These are phyloP conservation scores for Chascanopsetta lugubris DNA, from an alignment of 2,113 vertebrate genomes.

Conservation along the genomic window DNA sequence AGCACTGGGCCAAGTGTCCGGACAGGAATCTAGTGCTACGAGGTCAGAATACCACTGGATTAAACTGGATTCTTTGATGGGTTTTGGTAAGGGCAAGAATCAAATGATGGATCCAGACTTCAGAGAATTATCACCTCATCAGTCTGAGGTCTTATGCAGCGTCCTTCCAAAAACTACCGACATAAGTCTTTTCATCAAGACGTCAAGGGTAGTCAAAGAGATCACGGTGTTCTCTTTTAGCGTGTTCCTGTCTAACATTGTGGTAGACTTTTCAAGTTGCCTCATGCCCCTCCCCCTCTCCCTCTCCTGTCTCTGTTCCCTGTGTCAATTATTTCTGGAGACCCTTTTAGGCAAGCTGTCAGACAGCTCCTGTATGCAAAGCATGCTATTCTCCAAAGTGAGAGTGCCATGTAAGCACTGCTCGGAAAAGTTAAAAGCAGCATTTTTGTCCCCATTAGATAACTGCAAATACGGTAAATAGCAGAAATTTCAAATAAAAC, in stretches of 20 bases:
- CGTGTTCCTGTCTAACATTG: constrained; percentile 54
- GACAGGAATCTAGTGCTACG: background rate
- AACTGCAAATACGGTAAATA: constrained; percentile 42
- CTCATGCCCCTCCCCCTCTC: background rate
- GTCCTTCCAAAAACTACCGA: constrained; percentile 46
- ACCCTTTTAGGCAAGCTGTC: constrained; percentile 42
- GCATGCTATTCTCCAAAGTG: constrained; percentile 18
- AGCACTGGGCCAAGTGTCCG: constrained; percentile 32
- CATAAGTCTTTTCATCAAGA: constrained; percentile 61
- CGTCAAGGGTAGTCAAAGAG: constrained; percentile 42
- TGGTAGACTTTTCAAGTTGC: constrained; percentile 50
- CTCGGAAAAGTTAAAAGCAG: constrained; percentile 16
- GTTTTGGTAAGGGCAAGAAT: constrained; percentile 6
- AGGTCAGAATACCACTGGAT: background rate
- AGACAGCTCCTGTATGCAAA: constrained; percentile 43
- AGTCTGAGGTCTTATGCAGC: constrained; percentile 12
- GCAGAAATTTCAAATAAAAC: constrained; percentile 51
- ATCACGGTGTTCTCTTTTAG: constrained; percentile 54
- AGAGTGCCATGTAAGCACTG: constrained; percentile 23
- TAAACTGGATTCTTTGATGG: constrained; percentile 7
- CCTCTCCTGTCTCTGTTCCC: constrained; percentile 42
- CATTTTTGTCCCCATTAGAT: constrained; percentile 27
- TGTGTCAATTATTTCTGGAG: constrained; percentile 53
- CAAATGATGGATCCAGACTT: background rate
- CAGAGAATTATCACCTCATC: constrained; percentile 6